Conservation (phyloP, 92 coral and sea anemone species). For the Chrysogorgia sp. region DNA sequence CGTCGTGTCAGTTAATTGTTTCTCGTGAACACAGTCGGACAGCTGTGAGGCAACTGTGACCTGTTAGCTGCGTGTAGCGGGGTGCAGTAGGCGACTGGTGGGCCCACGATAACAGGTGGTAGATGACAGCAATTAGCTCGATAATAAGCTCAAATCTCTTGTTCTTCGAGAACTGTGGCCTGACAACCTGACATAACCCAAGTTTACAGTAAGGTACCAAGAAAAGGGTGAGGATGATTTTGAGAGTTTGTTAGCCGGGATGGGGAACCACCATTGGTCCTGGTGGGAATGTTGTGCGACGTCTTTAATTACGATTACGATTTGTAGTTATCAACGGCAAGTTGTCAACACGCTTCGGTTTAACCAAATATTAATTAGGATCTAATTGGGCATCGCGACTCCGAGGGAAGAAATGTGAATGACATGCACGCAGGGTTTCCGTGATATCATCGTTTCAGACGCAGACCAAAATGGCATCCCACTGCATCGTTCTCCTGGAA, state of each 20-base stretch:
- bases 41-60: slow-evolving; percentile 17
- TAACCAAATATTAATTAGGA: slow-evolving; percentile 2
- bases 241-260: too few species aligned
- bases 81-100: background rate
- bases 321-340: background rate
- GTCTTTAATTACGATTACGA: background rate
- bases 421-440: too few species aligned
- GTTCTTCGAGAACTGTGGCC: too few species aligned
- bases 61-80: slow-evolving; percentile 3
- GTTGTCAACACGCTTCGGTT: slow-evolving; percentile 18
- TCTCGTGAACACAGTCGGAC: background rate
- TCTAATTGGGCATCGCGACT: slow-evolving; percentile 7
- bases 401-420: background rate
- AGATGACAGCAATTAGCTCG: background rate
- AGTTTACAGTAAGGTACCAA: too few species aligned
- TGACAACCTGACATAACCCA: too few species aligned
- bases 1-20: slow-evolving; percentile 13
- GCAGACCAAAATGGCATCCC: too few species aligned
- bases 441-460: too few species aligned
- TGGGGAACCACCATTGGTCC: too few species aligned
- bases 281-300: too few species aligned
- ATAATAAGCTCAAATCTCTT: background rate
- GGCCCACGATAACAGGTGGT: background rate
- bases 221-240: too few species aligned
- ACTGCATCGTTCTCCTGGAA: too few species aligned